Percentiles rank a stretch among this genome's conserved stretches.
Evolutionary conservation across 1,140 invertebrate genomes (phyloP).

Genomic region (Brachionus angularis): DNA sequence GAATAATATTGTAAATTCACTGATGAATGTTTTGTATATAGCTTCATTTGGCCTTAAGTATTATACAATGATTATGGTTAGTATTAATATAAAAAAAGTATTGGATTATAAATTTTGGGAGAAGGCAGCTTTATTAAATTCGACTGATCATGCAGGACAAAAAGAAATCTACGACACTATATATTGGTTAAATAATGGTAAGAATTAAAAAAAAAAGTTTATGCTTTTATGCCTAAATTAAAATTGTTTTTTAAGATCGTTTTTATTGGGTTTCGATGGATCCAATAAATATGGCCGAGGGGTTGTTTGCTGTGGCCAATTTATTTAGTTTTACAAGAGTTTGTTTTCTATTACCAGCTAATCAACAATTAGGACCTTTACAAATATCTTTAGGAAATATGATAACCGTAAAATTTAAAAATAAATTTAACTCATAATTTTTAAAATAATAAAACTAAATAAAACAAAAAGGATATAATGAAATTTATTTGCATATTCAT

Average conservation of each 20-base stretch:
- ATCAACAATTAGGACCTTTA: conserved; percentile 57
- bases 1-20: conserved; percentile 54
- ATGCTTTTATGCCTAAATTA: not conserved
- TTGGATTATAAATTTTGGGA: conserved; percentile 5
- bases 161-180: conserved; percentile 35
- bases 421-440: conserved; percentile 6
- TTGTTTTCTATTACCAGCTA: conserved; percentile 58
- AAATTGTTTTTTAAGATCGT: conserved; percentile 48
- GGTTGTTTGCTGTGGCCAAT: conserved; percentile 51
- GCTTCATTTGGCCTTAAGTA: conserved; percentile 52
- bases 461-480: conserved; percentile 50
- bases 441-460: not conserved
- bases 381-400: conserved; percentile 58
- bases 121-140: not conserved
- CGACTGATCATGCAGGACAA: not conserved
- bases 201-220: not conserved
- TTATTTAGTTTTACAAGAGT: conserved; percentile 56
- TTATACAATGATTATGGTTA: conserved; percentile 27
- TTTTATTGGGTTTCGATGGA: conserved; percentile 51
- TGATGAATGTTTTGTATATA: conserved; percentile 53
- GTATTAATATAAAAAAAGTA: conserved; percentile 1
- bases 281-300: conserved; percentile 51
- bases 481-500: conserved; percentile 50
- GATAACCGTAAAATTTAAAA: conserved; percentile 49
- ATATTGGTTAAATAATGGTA: conserved; percentile 44